Conservation (phyloP, 2,797 vertebrate genomes). For the Zenarchopterus dispar region DNA sequence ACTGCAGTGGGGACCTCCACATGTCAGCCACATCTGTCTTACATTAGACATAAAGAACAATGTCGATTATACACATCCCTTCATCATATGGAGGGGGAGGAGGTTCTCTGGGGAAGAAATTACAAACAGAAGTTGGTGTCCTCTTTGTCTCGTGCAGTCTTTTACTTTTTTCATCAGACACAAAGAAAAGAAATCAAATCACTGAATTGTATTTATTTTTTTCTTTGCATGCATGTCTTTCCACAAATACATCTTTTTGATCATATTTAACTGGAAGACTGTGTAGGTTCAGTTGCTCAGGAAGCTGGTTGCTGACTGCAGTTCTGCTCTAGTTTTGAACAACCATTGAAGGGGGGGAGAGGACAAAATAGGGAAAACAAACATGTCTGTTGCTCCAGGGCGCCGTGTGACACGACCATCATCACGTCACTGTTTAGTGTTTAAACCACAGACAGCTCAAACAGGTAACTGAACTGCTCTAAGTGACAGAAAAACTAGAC, state of each 20-base stretch:
- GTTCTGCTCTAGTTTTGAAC: conserved; percentile 18
- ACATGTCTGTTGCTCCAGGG: conserved; percentile 30
- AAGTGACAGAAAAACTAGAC: conserved; percentile 34
- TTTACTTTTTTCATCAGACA: conserved; percentile 47
- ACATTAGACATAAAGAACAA: conserved; percentile 82
- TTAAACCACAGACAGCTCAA: conserved; percentile 40
- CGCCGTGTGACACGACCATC: conserved; percentile 47
- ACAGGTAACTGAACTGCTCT: conserved; percentile 56
- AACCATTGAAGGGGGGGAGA: neutral
- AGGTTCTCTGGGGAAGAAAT: conserved; percentile 72
- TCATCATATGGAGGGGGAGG: conserved; percentile 66
- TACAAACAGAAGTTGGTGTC: conserved; percentile 75
- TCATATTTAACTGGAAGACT: neutral
- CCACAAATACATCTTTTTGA: no score
- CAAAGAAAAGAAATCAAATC: conserved; percentile 30
- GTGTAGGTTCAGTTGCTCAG: conserved; percentile 5
- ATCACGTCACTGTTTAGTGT: conserved; percentile 54
- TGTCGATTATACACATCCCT: conserved; percentile 72
- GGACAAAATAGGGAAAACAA: conserved; percentile 12
- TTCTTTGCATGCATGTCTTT: neutral
- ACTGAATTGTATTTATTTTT: conserved; percentile 6
- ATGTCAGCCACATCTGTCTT: conserved; percentile 79
- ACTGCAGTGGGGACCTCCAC: conserved; percentile 56
- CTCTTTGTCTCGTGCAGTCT: conserved; percentile 45
- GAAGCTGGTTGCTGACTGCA: conserved; percentile 27